Evolutionary conservation across 2,797 vertebrate genomes (phyloP), one percentile per base, ranked within the genome.

Genomic region (Amblyraja radiata): DNA sequence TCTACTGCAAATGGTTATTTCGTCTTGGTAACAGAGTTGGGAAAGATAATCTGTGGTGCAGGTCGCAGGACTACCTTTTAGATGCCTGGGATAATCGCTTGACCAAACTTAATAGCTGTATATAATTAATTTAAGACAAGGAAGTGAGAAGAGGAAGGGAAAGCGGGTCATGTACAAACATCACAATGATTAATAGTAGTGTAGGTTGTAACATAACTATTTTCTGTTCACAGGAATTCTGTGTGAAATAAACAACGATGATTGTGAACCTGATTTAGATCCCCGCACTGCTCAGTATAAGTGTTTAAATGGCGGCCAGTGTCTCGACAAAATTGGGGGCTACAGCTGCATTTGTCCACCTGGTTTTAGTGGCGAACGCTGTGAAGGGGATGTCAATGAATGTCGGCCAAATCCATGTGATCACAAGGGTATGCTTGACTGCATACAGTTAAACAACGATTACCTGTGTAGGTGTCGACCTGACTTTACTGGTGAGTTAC

Each of bases 331-430:
- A 14, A 95, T 99, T 0, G 97, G 98, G 0, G 97, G 97, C 80
- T 99, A 97, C 95, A 96, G 96, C 0, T 99, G 98, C 93, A 94
- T 94, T 88, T 99, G 98, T 84, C 96, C 96, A 28, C 95, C 97
- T 0, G 98, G 98, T 91, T 99, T 98, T 11, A 97, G 97, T 0
- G 98, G 98, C 0, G 97, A 98, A 93, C 97, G 97, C 93, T 99
- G 98, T 0, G 98, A 99, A 94, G 98, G 98, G 0, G 98, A 99
- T 94, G 96, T 98, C 93, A 99, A 99, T 0, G 98, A 99, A 94
- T 99, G 98, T 94, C 96, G 96, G 3, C 97, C 98, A 16, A 96
- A 78, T 78, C 98, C 98, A 9, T 99, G 98, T 95, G 96, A 96
- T 93, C 76, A 95, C 0, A 94, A 96, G 0, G 98, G 98, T 63